Evolutionary conservation across 2,888 invertebrate species (phyloP).

Genomic region (Drosophila heteroneura): DNA sequence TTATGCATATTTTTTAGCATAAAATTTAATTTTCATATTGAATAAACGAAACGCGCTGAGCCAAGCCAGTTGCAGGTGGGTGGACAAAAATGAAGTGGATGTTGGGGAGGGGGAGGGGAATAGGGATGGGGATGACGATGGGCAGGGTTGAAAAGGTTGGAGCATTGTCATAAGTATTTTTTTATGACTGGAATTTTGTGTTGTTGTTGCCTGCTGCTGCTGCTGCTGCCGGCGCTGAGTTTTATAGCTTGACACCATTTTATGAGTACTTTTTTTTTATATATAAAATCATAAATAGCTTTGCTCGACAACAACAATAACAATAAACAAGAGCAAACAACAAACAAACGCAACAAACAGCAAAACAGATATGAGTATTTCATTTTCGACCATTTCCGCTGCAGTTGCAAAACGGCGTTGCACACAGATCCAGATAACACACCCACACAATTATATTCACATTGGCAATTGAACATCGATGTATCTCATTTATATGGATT

Average conservation of each 20-base stretch:
- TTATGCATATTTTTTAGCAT: constrained; percentile 36
- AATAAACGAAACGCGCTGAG: constrained; percentile 25
- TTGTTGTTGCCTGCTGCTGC: constrained; percentile 10
- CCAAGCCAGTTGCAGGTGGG: background rate
- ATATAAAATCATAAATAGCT: constrained; percentile 32
- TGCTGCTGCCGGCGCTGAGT: constrained; percentile 14
- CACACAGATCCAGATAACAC: background rate
- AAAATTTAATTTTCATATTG: constrained; percentile 51
- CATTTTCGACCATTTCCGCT: constrained; percentile 33
- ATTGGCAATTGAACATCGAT: background rate
- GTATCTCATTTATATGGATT: background rate
- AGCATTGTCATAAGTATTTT: constrained; percentile 36
- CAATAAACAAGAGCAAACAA: background rate
- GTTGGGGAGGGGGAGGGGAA: no score
- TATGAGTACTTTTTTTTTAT: constrained; percentile 22
- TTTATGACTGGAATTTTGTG: constrained; percentile 29
- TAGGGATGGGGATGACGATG: background rate
- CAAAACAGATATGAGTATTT: constrained; percentile 23
- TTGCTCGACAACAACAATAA: constrained; percentile 9
- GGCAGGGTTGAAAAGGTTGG: background rate
- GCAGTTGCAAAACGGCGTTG: constrained; percentile 8
- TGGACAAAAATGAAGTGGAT: background rate
- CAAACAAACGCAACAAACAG: background rate
- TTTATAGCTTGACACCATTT: constrained; percentile 47
- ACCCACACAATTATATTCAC: background rate